Conservation (phyloP, 2,113 vertebrate genomes). For the Sylvicapra grimmia region DNA sequence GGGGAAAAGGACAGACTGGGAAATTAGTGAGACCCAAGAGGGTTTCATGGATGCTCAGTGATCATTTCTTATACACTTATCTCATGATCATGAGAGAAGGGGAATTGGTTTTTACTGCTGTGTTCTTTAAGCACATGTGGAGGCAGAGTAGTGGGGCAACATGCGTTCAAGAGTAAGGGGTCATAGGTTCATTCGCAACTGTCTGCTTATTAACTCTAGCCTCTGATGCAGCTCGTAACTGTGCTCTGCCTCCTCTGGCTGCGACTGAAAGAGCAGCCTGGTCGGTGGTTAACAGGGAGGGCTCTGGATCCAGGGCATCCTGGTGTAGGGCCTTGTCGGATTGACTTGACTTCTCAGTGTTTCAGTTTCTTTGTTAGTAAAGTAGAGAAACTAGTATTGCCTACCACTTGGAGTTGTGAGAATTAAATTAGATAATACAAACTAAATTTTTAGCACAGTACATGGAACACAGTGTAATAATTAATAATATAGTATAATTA, state of each 20-base stretch:
- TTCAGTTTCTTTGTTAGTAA: neutral
- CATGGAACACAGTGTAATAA: neutral
- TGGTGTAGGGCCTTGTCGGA: neutral
- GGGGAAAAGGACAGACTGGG: neutral
- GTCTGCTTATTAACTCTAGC: neutral
- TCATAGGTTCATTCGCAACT: neutral
- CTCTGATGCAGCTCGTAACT: neutral
- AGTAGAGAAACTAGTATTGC: neutral
- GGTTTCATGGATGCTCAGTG: neutral
- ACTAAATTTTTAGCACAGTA: neutral
- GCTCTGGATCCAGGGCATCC: neutral
- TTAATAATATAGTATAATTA: neutral
- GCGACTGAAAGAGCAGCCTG: neutral
- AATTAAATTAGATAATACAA: neutral
- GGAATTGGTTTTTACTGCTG: neutral
- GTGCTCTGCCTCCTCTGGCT: no score
- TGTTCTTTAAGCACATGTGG: neutral
- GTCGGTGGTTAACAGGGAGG: neutral
- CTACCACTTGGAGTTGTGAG: neutral
- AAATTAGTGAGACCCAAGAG: neutral
- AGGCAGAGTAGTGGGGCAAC: neutral
- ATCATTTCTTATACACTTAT: neutral
- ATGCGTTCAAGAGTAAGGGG: neutral
- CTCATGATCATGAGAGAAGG: neutral
- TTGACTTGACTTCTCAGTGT: neutral